phyloP scores from a whole-genome alignment of 2,113 vertebrate species.

The Elachura formosa region DNA sequence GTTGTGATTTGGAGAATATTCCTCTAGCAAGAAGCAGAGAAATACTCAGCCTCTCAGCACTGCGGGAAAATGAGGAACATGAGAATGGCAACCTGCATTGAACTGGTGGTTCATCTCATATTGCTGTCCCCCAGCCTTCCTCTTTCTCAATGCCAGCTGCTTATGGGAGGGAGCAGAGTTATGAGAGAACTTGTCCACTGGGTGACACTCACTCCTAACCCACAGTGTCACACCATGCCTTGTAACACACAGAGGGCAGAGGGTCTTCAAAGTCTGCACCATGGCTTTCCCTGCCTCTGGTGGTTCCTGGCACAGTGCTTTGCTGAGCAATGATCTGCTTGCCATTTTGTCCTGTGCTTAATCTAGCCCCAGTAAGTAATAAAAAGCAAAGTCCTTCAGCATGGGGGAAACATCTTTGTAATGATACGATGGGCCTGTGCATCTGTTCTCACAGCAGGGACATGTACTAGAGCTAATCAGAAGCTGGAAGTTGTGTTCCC shows the following conservation, averaged over 20 bases:
- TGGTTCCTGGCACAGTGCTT: neutral
- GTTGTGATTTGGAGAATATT: neutral
- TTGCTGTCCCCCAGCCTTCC: neutral
- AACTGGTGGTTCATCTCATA: neutral
- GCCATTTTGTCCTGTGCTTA: conserved; percentile 61
- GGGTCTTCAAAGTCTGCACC: neutral
- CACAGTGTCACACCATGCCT: neutral
- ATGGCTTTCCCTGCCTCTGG: neutral
- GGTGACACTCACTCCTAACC: neutral
- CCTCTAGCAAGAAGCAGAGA: neutral
- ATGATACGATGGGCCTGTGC: conserved; percentile 53
- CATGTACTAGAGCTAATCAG: conserved; percentile 58
- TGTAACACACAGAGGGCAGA: neutral
- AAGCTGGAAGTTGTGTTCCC: conserved; percentile 60
- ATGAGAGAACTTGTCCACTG: neutral
- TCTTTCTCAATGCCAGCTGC: neutral
- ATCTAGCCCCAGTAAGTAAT: conserved; percentile 60
- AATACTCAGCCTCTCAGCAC: neutral
- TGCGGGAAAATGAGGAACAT: neutral
- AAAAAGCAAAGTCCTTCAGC: conserved; percentile 67
- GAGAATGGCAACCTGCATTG: neutral
- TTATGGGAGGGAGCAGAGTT: neutral
- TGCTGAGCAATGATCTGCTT: conserved; percentile 20
- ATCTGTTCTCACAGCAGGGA: conserved; percentile 66
- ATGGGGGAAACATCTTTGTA: conserved; percentile 63